phyloP scores from a whole-genome alignment of 1,140 invertebrate species.

The Oncopodura yosiiana region DNA sequence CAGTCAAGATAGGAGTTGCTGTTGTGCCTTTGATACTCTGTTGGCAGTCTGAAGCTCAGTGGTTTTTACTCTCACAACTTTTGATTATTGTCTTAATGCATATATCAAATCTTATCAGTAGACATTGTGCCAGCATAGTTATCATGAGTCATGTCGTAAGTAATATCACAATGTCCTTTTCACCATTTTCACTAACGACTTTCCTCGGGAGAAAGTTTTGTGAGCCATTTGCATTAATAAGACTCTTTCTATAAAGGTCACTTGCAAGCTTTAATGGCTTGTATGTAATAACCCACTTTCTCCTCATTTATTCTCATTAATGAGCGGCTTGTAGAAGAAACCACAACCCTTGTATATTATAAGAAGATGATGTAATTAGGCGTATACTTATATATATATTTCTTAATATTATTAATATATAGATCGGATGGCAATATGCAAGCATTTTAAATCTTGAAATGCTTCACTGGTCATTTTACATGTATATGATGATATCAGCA shows the following conservation, averaged over 20 bases:
- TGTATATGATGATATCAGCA: neutral
- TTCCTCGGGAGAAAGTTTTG: too few species aligned
- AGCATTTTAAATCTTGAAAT: slow-evolving; percentile 6
- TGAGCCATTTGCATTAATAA: neutral
- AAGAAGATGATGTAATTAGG: neutral
- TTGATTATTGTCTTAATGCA: slow-evolving; percentile 9
- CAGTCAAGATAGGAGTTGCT: neutral
- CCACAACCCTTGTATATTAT: too few species aligned
- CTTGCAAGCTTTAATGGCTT: neutral
- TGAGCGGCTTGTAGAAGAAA: too few species aligned
- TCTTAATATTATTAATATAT: too few species aligned
- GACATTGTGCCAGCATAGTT: slow-evolving; percentile 5
- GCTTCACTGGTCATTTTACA: slow-evolving; percentile 13
- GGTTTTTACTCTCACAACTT: slow-evolving; percentile 22
- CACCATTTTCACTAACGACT: too few species aligned
- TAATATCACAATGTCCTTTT: neutral
- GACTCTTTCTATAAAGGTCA: neutral
- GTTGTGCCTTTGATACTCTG: slow-evolving; percentile 4
- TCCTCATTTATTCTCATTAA: too few species aligned
- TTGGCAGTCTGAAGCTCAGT: slow-evolving; percentile 16
- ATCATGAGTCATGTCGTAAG: slow-evolving; percentile 18
- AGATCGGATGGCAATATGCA: slow-evolving; percentile 25
- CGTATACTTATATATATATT: neutral
- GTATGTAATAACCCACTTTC: neutral
- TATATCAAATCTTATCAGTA: slow-evolving; percentile 2